Base-by-base conservation (phyloP, 1,140 invertebrate species). In the Aphis gossypii region DNA sequence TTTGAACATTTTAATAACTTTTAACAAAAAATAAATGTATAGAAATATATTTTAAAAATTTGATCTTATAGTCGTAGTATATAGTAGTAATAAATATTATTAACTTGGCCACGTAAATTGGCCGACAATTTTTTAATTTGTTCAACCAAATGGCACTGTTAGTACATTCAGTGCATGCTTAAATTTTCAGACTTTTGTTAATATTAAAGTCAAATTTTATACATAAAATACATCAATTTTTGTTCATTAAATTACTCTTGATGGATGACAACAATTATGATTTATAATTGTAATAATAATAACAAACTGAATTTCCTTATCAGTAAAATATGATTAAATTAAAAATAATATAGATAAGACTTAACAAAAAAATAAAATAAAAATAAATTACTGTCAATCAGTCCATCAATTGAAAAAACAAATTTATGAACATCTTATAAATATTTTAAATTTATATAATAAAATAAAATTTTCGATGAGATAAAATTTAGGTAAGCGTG, bases 351-450 rank as follows among this genome's bases (percentile, higher is more conserved):
- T 41, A 86, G 18, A 60, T 38, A 82, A 83, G 68, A 48, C 20
- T 82, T 38, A 83, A 82, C n/a, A 51, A 92, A 20, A 21, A 76
- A 90, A 68, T n/a, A 41, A 56, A 90, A 90, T 60, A 56, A 88
- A 88, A 88, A 44, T 90, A 68, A 90, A 92, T 92, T 92, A 92
- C 68, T 48, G 82, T 56, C 92, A 93, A 83, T 93, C 92, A 93
- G 92, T 93, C 92, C 82, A 84, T 84, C 48, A 56, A 83, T 84
- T 51, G 30, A 82, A 92, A 92, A 93, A 93, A 93, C 92, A 93
- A 92, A 83, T 93, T 86, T 93, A 86, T 56, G 48, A 92, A 92
- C 30, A 83, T 92, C 48, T 46, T 86, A 51, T 38, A 48, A 46
- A 92, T 35, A 35, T 82, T 38, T 11, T 35, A 90, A 51, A 83